phyloP scores from a whole-genome alignment of 1,140 invertebrate species.

The Vanessa tameamea region DNA sequence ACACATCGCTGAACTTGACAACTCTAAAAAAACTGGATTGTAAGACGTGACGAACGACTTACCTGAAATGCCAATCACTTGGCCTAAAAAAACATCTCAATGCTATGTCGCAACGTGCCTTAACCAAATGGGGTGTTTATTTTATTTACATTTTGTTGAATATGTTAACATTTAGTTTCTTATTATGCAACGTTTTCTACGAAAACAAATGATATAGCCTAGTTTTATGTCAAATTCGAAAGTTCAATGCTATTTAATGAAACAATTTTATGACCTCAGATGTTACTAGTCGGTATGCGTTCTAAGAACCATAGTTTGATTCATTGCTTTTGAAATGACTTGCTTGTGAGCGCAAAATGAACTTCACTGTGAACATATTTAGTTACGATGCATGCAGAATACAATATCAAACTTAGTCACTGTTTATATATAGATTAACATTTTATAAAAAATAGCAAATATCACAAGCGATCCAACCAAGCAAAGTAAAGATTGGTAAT shows the following conservation, averaged over 20 bases:
- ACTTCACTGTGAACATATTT: neutral
- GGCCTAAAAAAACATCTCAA: conserved; percentile 75
- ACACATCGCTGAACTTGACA: conserved; percentile 54
- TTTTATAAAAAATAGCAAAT: neutral
- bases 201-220: conserved; percentile 9
- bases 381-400: neutral
- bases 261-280: conserved; percentile 1
- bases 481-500: conserved; percentile 31
- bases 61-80: conserved; percentile 74
- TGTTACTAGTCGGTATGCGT: neutral
- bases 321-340: neutral
- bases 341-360: neutral
- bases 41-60: conserved; percentile 61
- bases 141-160: conserved; percentile 49
- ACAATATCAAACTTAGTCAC: neutral
- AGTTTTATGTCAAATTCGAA: neutral
- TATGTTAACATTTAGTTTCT: conserved; percentile 43
- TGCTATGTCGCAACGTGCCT: conserved; percentile 58
- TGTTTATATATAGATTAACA: neutral
- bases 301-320: neutral
- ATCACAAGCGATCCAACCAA: conserved; percentile 21
- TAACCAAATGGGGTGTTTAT: conserved; percentile 51
- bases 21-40: conserved; percentile 51
- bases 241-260: conserved; percentile 1
- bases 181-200: conserved; percentile 23